Percentiles rank a stretch among this genome's conserved stretches.
Evolutionary conservation across 2,113 vertebrate genomes (phyloP).

Genomic region (Oryctolagus cuniculus): DNA sequence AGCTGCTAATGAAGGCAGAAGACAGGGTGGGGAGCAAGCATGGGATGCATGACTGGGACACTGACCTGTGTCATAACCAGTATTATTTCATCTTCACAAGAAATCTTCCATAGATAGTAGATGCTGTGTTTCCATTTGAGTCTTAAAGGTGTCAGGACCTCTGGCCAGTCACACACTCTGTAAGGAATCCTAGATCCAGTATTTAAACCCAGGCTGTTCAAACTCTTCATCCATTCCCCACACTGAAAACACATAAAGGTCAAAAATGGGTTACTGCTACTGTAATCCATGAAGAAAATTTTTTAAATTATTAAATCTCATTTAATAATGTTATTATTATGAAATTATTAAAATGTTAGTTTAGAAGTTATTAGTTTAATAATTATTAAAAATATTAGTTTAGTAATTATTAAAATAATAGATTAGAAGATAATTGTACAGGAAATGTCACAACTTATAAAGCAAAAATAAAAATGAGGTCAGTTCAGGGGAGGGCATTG

Average conservation of each 20-base stretch:
- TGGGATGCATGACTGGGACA: not conserved
- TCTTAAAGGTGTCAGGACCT: not conserved
- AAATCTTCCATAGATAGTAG: not conserved
- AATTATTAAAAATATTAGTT: too few relatives aligned
- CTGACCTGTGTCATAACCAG: too few relatives aligned
- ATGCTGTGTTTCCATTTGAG: not conserved
- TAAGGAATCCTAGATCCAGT: not conserved
- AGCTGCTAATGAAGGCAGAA: not conserved
- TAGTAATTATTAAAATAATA: not conserved
- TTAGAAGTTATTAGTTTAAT: too few relatives aligned
- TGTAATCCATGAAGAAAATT: not conserved
- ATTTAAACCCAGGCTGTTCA: not conserved
- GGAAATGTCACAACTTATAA: not conserved
- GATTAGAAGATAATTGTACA: slow-evolving; percentile 21
- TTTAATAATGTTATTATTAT: too few relatives aligned
- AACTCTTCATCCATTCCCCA: not conserved
- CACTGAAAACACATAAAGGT: not conserved
- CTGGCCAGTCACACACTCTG: not conserved
- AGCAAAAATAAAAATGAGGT: not conserved
- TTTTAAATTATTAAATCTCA: too few relatives aligned
- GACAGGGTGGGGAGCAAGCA: not conserved
- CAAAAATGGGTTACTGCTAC: not conserved
- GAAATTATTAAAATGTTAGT: not conserved
- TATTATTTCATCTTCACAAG: not conserved
- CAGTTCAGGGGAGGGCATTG: too few relatives aligned